Evolutionary conservation across 2,888 invertebrate genomes (phyloP).

Genomic region (Oligia strigilis): DNA sequence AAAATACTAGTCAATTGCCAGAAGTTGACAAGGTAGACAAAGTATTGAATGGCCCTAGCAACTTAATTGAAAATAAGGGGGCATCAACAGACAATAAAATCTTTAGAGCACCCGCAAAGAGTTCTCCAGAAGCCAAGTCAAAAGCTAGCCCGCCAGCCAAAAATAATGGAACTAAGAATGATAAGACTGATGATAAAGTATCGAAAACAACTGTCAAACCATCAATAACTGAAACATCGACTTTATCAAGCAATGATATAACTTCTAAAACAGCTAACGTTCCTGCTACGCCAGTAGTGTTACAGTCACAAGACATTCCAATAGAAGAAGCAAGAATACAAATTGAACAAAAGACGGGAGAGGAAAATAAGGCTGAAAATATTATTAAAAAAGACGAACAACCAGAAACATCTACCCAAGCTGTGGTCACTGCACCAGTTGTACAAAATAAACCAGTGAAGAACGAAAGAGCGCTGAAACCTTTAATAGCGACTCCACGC

Average conservation of each 20-base stretch:
- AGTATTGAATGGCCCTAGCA: conserved; percentile 2
- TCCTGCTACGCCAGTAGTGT: conserved; percentile 56
- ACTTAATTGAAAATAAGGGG: conserved; percentile 12
- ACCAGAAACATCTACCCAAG: conserved; percentile 67
- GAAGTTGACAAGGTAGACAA: conserved; percentile 28
- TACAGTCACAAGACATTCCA: conserved; percentile 82
- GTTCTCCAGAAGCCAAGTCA: conserved; percentile 25
- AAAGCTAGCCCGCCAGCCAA: conserved; percentile 24
- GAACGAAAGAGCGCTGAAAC: conserved; percentile 89
- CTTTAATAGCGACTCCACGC: conserved; percentile 91
- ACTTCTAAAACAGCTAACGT: conserved; percentile 32
- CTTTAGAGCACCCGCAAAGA: conserved; percentile 32
- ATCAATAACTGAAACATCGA: conserved; percentile 24
- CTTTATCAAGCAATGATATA: conserved; percentile 18
- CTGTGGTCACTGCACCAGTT: conserved; percentile 52
- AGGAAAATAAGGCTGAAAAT: conserved; percentile 77
- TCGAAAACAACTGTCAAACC: conserved; percentile 2
- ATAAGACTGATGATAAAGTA: conserved; percentile 41
- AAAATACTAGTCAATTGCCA: conserved; percentile 23
- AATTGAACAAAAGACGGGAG: conserved; percentile 68
- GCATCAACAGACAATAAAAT: conserved; percentile 27
- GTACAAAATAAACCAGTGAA: conserved; percentile 83
- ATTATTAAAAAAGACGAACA: conserved; percentile 63
- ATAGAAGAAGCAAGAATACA: conserved; percentile 65
- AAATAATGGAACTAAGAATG: conserved; percentile 27